Base-by-base conservation (phyloP, 1,140 invertebrate genomes). In the Brachionus plicatilis region DNA sequence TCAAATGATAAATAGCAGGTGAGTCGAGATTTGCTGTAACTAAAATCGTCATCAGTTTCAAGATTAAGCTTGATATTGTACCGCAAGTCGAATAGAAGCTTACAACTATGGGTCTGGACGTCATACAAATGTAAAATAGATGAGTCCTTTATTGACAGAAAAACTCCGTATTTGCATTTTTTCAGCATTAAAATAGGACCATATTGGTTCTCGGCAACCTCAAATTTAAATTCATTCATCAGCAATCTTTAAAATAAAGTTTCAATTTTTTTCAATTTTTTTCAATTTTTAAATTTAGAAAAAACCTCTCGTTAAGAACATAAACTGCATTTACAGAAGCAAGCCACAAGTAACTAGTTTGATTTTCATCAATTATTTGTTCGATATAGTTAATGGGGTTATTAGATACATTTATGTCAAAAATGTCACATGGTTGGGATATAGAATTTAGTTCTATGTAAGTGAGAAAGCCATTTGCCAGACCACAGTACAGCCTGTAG, bases 61-160 rank as follows among this genome's bases (percentile, higher is more conserved):
- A 84, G 12, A n/a, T 83, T 85, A 11, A 85, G 45, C 43, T 85
- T 66, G 8, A 17, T 24, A 14, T 70, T 70, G 4, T 20, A 5
- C 20, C 47, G 11, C 17, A 83, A 89, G 85, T 92, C 91, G 85
- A 90, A 91, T 53, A 91, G 86, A 85, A 92, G 88, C 85, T 88
- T 88, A 86, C 91, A 92, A 50, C 88, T 88, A 3, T 90, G 85
- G 0, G 84, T 86, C n/a, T 87, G 85, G 1, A 88, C 87, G 84
- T 90, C 89, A 90, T 91, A 92, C n/a, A 92, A 86, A 86, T 92
- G 91, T 68, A 91, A 76, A 11, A 91, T 87, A 6, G 90, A 90
- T 0, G 91, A 91, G 47, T 91, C 91, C 24, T 90, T 87, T 8
- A 91, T 87, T 9, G 90, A 87, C 37, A 91, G 86, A 89, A 90